A percentile compares a stretch with the other conserved stretches of the same genome.
Evolutionary conservation across 2,797 vertebrate species (phyloP).

Genomic region (Anabacerthia variegaticeps): DNA sequence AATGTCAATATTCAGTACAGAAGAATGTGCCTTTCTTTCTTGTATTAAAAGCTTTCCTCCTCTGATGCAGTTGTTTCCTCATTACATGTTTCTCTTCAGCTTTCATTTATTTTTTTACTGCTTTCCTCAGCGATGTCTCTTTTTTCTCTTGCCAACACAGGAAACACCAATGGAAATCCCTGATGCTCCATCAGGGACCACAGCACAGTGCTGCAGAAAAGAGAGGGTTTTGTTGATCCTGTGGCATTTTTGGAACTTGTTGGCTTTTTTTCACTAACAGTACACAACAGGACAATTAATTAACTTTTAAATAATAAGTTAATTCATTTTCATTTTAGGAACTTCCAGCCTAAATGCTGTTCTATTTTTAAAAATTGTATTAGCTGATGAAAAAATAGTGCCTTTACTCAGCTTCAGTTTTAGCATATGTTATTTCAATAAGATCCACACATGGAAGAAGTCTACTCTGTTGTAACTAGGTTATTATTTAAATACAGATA

Average conservation of each 20-base stretch:
- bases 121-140: background rate
- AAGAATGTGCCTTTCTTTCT: background rate
- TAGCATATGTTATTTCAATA: background rate
- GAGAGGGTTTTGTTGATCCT: background rate
- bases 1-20: background rate
- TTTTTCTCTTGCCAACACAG: background rate
- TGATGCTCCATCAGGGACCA: background rate
- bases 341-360: background rate
- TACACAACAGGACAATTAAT: background rate
- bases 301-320: background rate
- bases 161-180: background rate
- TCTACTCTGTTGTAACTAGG: background rate
- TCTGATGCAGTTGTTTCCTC: background rate
- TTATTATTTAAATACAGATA: slow-evolving; percentile 42
- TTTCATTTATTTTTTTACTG: background rate
- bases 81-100: background rate
- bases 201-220: background rate
- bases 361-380: background rate
- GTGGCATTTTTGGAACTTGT: background rate
- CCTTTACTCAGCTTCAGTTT: background rate
- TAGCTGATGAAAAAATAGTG: background rate
- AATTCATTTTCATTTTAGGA: background rate
- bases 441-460: slow-evolving; percentile 14
- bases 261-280: background rate
- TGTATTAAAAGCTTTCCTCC: background rate